A percentile compares a stretch with the other conserved stretches of the same genome.
Evolutionary conservation across 2,888 invertebrate genomes (phyloP).

Genomic region (Phyllotreta striolata): DNA sequence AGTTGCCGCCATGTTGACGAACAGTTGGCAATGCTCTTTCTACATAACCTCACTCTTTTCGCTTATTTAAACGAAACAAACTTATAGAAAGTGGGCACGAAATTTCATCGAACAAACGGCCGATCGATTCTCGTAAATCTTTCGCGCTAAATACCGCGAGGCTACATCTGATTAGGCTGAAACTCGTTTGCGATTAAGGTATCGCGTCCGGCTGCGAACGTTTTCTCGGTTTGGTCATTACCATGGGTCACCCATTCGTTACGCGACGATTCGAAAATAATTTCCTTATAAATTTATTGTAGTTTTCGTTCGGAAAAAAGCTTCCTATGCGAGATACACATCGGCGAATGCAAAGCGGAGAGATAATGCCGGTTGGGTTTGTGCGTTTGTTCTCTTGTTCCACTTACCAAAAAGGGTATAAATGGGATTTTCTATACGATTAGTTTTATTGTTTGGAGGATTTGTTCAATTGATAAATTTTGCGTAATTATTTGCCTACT

Average conservation of each 20-base stretch:
- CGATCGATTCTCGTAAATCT: neutral
- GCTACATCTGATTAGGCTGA: conserved; percentile 12
- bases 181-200: conserved; percentile 24
- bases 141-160: neutral
- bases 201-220: conserved; percentile 19
- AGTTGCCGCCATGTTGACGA: too few relatives aligned
- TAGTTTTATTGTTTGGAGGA: neutral
- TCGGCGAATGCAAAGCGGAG: conserved; percentile 23
- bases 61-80: too few relatives aligned
- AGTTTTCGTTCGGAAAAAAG: conserved; percentile 12
- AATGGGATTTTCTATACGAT: conserved; percentile 8
- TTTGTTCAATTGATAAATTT: too few relatives aligned
- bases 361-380: conserved; percentile 11
- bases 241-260: conserved; percentile 16
- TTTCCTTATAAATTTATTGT: conserved; percentile 25
- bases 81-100: too few relatives aligned
- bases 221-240: conserved; percentile 26
- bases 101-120: neutral
- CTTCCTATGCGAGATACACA: conserved; percentile 22
- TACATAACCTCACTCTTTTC: too few relatives aligned
- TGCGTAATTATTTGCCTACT: too few relatives aligned
- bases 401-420: conserved; percentile 22
- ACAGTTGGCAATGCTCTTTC: too few relatives aligned
- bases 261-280: conserved; percentile 16
- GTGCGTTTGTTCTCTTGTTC: conserved; percentile 17